A percentile compares a stretch with the other conserved stretches of the same genome.
These are phyloP conservation scores for Papio anubis DNA, from an alignment of 2,113 vertebrate species.

Conservation along the genomic window DNA sequence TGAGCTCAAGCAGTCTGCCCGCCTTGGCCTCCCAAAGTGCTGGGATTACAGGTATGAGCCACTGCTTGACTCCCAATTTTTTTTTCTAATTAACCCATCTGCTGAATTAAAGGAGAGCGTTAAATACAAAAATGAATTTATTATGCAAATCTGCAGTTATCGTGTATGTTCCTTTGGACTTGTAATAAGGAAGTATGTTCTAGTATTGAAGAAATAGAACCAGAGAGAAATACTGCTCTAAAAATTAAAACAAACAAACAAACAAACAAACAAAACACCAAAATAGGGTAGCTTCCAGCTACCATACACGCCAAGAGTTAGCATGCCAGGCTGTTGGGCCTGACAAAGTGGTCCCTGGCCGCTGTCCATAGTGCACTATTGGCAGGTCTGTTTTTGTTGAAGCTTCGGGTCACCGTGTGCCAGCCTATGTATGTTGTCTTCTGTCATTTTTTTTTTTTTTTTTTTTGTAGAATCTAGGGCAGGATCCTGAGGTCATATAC, in stretches of 20 bases:
- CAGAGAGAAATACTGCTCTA: not conserved
- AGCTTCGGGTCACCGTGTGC: not conserved
- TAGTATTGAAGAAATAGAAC: not conserved
- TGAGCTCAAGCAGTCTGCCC: no score
- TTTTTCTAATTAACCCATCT: not conserved
- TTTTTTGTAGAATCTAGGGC: not conserved
- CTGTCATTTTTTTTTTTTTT: not conserved
- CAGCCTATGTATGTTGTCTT: not conserved
- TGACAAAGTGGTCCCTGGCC: not conserved
- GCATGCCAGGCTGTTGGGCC: not conserved
- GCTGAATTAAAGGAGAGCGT: not conserved
- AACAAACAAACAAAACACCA: no score
- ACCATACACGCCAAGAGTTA: not conserved
- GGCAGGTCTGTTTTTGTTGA: not conserved
- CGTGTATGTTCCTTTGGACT: not conserved
- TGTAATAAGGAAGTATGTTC: not conserved
- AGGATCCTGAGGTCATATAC: not conserved
- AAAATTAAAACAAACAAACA: not conserved
- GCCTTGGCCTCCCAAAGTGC: no score
- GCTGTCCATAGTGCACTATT: not conserved
- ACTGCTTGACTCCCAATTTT: not conserved
- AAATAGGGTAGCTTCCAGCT: not conserved
- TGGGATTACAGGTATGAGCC: no score
- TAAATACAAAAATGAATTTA: constrained; percentile 6
- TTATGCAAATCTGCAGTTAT: not conserved